Conservation (phyloP, 2,113 vertebrate genomes). For the Phaethornis superciliosus region DNA sequence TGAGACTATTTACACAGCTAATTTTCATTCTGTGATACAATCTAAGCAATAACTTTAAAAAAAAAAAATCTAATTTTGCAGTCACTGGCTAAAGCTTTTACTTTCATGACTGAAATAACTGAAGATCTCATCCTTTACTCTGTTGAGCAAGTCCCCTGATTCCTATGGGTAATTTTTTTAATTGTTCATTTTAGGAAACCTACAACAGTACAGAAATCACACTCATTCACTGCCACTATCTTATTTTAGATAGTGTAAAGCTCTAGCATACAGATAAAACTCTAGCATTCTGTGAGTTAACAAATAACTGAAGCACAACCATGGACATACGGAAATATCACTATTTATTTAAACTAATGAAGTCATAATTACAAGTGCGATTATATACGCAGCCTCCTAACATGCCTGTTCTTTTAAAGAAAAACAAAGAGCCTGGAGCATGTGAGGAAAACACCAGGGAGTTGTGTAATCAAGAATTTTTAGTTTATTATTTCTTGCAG, state of each 20-base stretch:
- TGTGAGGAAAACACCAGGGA: background rate
- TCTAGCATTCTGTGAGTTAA: background rate
- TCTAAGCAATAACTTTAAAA: background rate
- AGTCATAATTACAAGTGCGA: slow-evolving; percentile 28
- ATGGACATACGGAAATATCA: background rate
- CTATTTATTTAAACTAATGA: slow-evolving; percentile 29
- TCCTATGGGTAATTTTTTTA: background rate
- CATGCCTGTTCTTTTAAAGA: background rate
- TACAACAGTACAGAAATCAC: background rate
- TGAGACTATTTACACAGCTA: background rate
- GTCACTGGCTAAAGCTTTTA: background rate
- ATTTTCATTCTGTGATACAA: background rate
- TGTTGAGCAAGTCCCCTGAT: background rate
- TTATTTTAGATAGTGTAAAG: background rate
- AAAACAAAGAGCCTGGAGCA: background rate
- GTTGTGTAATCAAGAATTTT: background rate
- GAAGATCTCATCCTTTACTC: background rate
- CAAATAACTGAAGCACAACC: background rate
- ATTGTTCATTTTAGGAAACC: background rate
- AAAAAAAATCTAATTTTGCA: background rate
- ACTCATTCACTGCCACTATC: background rate
- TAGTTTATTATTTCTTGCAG: background rate
- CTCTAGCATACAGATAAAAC: background rate
- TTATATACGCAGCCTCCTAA: background rate
- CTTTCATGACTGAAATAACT: background rate